Base-by-base conservation (phyloP, 2,113 vertebrate species). In the Gnathonemus longibarbis region DNA sequence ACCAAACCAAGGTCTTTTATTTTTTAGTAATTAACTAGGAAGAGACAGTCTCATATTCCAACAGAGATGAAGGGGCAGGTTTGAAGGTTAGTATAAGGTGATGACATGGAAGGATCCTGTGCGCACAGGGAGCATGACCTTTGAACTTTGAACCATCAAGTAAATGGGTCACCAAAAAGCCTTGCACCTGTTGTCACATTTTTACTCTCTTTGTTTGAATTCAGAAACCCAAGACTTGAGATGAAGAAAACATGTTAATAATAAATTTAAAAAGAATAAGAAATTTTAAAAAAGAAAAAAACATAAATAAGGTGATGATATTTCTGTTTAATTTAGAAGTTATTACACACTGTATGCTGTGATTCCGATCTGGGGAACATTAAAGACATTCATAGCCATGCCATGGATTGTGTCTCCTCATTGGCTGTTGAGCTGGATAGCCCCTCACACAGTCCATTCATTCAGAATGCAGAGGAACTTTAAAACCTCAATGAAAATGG, bases 321-420 rank as follows among this genome's bases (percentile, higher is more conserved):
- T 95, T 95, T 96, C 94, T 96, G 95, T 96, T 96, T 95, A 94
- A 93, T 95, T 96, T 96, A 95, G 94, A 95, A 94, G 93, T 95
- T 96, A 95, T 95, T 95, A 95, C 94, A 95, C 94, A 95, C 95
- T 95, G 94, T 96, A 95, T 95, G 95, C 95, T 96, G 96, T 96
- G 94, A 96, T 94, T 95, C 94, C 94, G 94, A 95, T 94, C 94
- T 95, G 95, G 95, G 93, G 94, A 95, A 96, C 94, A 96, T 96
- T 96, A 96, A 96, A 96, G 93, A 96, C 93, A 94, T 95, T 95
- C 94, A 96, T 95, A 96, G 94, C 94, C 93, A 92, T 89, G 91
- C 48, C 88, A 87, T 9, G 2, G 13, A 91, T 90, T 91, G n/a
- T 87, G 91, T 77, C 19, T 93, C 49, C 93, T 93, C 89, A 93